These are phyloP conservation scores for Caenorhabditis imperialis DNA, from an alignment of 2,888 invertebrate species.

Conservation along the genomic window DNA sequence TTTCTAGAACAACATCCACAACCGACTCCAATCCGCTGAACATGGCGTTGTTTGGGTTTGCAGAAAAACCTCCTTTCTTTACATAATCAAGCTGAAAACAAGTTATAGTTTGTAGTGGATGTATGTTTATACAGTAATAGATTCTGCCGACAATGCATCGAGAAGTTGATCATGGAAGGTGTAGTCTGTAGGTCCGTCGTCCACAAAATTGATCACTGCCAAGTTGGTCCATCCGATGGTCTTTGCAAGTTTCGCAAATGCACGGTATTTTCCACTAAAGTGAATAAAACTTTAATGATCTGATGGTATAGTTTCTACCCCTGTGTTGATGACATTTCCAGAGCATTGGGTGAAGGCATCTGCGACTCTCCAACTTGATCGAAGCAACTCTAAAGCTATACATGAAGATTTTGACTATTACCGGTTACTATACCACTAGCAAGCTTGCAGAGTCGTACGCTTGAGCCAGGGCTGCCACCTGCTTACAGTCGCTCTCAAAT, in stretches of 20 bases:
- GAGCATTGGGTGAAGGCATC: conserved; percentile 36
- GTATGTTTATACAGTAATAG: conserved; percentile 22
- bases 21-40: conserved; percentile 42
- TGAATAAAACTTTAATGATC: neutral
- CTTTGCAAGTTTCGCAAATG: conserved; percentile 46
- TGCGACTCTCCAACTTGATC: conserved; percentile 55
- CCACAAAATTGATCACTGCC: conserved; percentile 51
- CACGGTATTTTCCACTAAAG: conserved; percentile 54
- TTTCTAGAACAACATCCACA: conserved; percentile 30
- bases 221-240: conserved; percentile 55
- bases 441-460: conserved; percentile 47
- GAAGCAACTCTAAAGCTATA: conserved; percentile 38
- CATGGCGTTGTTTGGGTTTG: conserved; percentile 16
- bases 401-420: neutral
- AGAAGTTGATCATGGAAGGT: conserved; percentile 52
- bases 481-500: conserved; percentile 46
- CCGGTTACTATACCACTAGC: conserved; percentile 27
- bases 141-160: conserved; percentile 33
- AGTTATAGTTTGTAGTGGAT: neutral
- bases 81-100: conserved; percentile 44
- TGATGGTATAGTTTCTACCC: conserved; percentile 30
- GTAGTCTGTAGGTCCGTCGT: conserved; percentile 33
- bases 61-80: conserved; percentile 50
- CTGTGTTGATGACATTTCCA: conserved; percentile 48
- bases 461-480: conserved; percentile 49